These are phyloP conservation scores for Drosophila baimaii DNA, from an alignment of 1,140 invertebrate species.

Conservation along the genomic window DNA sequence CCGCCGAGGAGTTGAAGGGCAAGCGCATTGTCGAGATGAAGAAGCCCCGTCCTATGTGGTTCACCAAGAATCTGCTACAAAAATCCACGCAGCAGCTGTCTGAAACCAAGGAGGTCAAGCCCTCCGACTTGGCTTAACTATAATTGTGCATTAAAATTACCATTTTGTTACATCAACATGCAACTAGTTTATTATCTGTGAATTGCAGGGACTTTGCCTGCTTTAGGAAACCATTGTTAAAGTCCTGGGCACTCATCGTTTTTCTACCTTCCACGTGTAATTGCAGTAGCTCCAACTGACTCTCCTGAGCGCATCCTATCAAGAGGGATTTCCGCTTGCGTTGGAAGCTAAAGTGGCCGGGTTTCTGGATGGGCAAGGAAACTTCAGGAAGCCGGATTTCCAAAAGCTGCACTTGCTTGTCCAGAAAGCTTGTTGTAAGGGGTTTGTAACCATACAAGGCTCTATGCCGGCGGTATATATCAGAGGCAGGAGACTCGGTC, in stretches of 20 bases:
- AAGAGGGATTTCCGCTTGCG: conserved; percentile 83
- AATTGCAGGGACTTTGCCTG: conserved; percentile 68
- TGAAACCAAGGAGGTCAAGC: conserved; percentile 89
- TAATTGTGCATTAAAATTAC: conserved; percentile 46
- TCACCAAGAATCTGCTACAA: conserved; percentile 92
- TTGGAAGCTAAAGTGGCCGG: conserved; percentile 58
- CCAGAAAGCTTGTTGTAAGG: conserved; percentile 87
- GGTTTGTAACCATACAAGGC: conserved; percentile 88
- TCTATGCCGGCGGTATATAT: conserved; percentile 88
- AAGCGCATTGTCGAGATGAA: conserved; percentile 90
- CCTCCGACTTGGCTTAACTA: conserved; percentile 87
- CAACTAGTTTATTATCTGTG: conserved; percentile 56
- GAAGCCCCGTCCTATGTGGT: conserved; percentile 91
- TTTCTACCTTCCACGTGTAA: conserved; percentile 86
- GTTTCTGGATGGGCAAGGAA: not conserved
- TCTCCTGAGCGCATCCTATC: conserved; percentile 86
- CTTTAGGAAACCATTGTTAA: conserved; percentile 89
- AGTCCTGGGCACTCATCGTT: conserved; percentile 87
- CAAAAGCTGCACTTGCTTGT: conserved; percentile 87
- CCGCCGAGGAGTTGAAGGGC: conserved; percentile 86
- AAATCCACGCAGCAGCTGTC: conserved; percentile 88
- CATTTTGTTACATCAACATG: conserved; percentile 48
- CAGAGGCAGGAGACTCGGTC: conserved; percentile 86
- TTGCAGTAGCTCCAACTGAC: conserved; percentile 86
- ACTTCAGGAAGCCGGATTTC: conserved; percentile 84